Percentiles rank a stretch among this genome's conserved stretches.
phyloP scores from a whole-genome alignment of 2,113 vertebrate genomes.

The Dipodomys merriami region DNA sequence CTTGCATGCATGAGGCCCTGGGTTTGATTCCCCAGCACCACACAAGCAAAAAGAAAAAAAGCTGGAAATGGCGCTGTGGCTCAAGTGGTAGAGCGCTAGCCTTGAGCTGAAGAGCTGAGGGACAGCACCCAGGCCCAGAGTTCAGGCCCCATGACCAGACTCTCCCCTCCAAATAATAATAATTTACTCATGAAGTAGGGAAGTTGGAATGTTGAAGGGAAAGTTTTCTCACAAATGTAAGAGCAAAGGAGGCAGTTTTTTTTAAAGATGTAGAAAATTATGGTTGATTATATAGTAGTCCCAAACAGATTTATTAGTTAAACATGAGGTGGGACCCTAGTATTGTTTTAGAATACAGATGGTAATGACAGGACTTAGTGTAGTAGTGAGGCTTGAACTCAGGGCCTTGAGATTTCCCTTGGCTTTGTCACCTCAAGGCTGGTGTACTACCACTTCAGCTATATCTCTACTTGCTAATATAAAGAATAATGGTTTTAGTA shows the following conservation, averaged over 20 bases:
- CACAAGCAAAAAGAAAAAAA: no score
- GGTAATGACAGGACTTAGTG: neutral
- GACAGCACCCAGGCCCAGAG: no score
- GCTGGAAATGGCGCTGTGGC: no score
- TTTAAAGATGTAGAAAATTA: neutral
- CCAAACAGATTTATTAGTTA: neutral
- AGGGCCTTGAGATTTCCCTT: no score
- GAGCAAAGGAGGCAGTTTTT: neutral
- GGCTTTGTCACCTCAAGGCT: no score
- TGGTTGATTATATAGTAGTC: neutral
- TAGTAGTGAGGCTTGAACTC: neutral
- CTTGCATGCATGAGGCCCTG: no score
- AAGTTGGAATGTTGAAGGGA: neutral
- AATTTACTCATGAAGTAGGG: neutral
- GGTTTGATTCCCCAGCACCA: no score
- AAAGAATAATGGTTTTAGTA: neutral
- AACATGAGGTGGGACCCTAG: neutral
- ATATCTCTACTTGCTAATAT: neutral
- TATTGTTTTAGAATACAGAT: slow-evolving; percentile 23
- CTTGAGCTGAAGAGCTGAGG: no score
- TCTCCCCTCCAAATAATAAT: no score
- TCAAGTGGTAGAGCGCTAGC: no score
- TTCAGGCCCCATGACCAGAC: no score
- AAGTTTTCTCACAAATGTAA: neutral
- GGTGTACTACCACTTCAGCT: no score